These are phyloP conservation scores for Parazoanthus darwini DNA, from an alignment of 92 coral and sea anemone species.

Conservation along the genomic window DNA sequence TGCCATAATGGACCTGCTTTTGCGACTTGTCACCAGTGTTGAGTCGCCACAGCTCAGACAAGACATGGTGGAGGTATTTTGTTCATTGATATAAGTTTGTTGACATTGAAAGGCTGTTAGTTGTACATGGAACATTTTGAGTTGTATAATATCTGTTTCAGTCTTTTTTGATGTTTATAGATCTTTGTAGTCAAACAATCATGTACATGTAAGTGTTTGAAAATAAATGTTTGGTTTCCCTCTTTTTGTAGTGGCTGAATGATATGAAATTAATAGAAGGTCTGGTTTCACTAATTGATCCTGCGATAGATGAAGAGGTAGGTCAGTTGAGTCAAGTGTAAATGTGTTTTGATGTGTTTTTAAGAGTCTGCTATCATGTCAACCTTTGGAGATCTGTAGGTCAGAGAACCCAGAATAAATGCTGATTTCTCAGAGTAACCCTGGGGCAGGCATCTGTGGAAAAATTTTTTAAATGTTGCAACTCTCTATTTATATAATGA, in stretches of 20 bases:
- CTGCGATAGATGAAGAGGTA: conserved; percentile 90
- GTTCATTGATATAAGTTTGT: not conserved
- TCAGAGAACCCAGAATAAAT: too few relatives aligned
- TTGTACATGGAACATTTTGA: too few relatives aligned
- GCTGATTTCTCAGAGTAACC: too few relatives aligned
- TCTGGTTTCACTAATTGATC: conserved; percentile 85
- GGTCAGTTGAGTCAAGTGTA: conserved; percentile 16
- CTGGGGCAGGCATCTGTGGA: too few relatives aligned
- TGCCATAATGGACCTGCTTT: conserved; percentile 93
- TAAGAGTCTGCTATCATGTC: too few relatives aligned
- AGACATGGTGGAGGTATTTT: conserved; percentile 83
- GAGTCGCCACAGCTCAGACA: conserved; percentile 87
- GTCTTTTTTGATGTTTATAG: not conserved
- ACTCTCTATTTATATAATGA: too few relatives aligned
- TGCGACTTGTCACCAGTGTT: conserved; percentile 87
- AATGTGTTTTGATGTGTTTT: too few relatives aligned
- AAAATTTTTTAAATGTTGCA: too few relatives aligned
- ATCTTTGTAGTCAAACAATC: not conserved
- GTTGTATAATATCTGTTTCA: too few relatives aligned
- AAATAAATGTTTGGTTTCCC: not conserved
- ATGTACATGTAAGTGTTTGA: not conserved
- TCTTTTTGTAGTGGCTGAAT: conserved; percentile 82
- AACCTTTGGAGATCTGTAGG: too few relatives aligned
- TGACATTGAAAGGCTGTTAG: not conserved
- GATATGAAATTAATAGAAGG: conserved; percentile 83